Base-by-base conservation (phyloP, 2,113 vertebrate species). In the Indicator maculatus region DNA sequence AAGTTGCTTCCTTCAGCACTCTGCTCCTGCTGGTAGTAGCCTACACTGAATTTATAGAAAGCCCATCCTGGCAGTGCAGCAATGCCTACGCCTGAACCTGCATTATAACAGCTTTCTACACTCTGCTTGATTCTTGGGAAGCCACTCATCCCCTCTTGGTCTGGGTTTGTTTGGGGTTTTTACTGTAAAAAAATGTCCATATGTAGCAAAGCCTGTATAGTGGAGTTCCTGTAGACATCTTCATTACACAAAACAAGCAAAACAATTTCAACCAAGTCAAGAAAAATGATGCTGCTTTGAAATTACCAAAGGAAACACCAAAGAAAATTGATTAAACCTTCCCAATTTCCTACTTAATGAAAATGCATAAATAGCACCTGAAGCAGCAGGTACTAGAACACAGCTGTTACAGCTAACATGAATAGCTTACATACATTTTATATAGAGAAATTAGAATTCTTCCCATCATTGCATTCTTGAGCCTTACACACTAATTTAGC, bases 401-500 rank as follows among this genome's bases (percentile, higher is more conserved):
- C 33, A 87, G 24, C 30, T 65, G n/a, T 73, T 85, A 45, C 60
- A 87, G 41, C 31, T 72, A 61, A 89, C 95, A 79, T 24, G 67
- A 76, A 88, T 53, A 89, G 67, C 8, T 89, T 77, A 90, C 80
- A 88, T 58, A 38, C n/a, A 84, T 86, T 84, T 80, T 61, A 30
- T 61, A 45, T 33, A 24, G 31, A 95, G 81, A 97, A 91, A 95
- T 96, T 94, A 93, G 76, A 93, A 97, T 94, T 94, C 83, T 90
- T 94, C 65, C 73, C 31, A 4, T 86, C n/a, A 6, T 67, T 83
- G 75, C 77, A 59, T 95, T 96, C 93, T 93, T 83, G 82, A 82
- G 58, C 38, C 86, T 96, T 88, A 94, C 60, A 97, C 83, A 90
- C 83, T 96, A 96, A 97, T 97, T 96, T 94, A 92, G 95, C 85